phyloP scores from a whole-genome alignment of 2,888 invertebrate species.

The Torymus texanus region DNA sequence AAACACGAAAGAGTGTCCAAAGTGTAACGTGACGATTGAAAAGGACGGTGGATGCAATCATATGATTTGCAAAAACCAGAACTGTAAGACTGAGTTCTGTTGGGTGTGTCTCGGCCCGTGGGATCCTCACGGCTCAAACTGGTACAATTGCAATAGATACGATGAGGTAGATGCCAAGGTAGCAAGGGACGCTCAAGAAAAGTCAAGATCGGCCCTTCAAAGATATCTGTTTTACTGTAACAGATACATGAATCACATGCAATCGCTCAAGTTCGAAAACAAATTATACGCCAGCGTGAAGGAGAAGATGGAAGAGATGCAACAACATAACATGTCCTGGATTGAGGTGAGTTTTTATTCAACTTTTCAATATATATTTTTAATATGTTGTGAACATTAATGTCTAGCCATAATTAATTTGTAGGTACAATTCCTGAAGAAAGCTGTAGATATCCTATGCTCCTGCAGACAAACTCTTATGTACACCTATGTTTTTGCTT shows the following conservation, averaged over 20 bases:
- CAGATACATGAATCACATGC: conserved; percentile 99
- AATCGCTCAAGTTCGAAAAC: conserved; percentile 97
- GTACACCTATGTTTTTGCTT: conserved; percentile 99
- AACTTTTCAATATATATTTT: too few relatives aligned
- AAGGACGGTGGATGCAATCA: conserved; percentile 99
- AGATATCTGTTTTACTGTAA: conserved; percentile 99
- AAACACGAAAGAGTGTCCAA: conserved; percentile 99
- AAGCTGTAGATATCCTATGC: conserved; percentile 97
- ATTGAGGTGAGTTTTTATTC: conserved; percentile 84
- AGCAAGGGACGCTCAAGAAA: conserved; percentile 96
- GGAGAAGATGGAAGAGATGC: conserved; percentile 99
- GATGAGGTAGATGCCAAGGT: conserved; percentile 98
- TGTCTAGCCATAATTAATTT: conserved; percentile 41
- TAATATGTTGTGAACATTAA: background rate
- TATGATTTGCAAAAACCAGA: conserved; percentile 99
- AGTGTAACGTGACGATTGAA: conserved; percentile 97
- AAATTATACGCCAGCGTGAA: conserved; percentile 97
- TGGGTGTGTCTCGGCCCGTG: conserved; percentile 99
- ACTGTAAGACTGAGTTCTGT: conserved; percentile 98
- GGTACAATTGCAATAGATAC: conserved; percentile 98
- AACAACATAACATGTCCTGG: conserved; percentile 99
- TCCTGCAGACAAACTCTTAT: conserved; percentile 98
- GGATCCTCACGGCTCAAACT: conserved; percentile 98
- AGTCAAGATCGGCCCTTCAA: conserved; percentile 93
- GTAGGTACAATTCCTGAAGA: conserved; percentile 96